These are phyloP conservation scores for Hydropsyche betteni DNA, from an alignment of 2,888 invertebrate species.

Conservation along the genomic window DNA sequence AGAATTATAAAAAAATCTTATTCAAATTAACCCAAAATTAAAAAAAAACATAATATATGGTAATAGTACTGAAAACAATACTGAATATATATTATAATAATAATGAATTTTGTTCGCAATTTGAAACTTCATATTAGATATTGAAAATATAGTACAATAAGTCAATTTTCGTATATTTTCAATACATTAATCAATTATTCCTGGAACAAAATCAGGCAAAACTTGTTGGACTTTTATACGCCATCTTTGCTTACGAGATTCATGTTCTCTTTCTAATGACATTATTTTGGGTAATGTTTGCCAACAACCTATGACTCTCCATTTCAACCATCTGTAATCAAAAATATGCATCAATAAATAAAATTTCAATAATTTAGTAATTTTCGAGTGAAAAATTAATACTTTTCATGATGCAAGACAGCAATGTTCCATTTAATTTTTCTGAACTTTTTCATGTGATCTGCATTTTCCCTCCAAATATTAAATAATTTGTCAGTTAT, in stretches of 20 bases:
- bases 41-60: too few species aligned
- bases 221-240: constrained; percentile 76
- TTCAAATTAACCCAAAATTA: too few species aligned
- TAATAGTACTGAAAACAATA: too few species aligned
- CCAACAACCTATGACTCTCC: constrained; percentile 68
- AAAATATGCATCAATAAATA: background rate
- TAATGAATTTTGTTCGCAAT: too few species aligned
- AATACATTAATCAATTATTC: constrained; percentile 43
- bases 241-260: constrained; percentile 74
- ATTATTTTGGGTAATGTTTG: constrained; percentile 71
- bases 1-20: too few species aligned
- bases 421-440: constrained; percentile 63
- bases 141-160: too few species aligned
- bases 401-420: constrained; percentile 64
- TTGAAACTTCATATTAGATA: too few species aligned
- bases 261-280: constrained; percentile 72
- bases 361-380: too few species aligned
- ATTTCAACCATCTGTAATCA: constrained; percentile 56
- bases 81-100: background rate
- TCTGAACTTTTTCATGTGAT: constrained; percentile 61
- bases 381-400: constrained; percentile 42
- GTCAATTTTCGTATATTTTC: background rate
- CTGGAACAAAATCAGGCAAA: constrained; percentile 74
- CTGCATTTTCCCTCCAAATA: constrained; percentile 62
- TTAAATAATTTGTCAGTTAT: constrained; percentile 65